Conservation (phyloP, 2,888 invertebrate genomes). For the Cataglyphis rosenhaueri region DNA sequence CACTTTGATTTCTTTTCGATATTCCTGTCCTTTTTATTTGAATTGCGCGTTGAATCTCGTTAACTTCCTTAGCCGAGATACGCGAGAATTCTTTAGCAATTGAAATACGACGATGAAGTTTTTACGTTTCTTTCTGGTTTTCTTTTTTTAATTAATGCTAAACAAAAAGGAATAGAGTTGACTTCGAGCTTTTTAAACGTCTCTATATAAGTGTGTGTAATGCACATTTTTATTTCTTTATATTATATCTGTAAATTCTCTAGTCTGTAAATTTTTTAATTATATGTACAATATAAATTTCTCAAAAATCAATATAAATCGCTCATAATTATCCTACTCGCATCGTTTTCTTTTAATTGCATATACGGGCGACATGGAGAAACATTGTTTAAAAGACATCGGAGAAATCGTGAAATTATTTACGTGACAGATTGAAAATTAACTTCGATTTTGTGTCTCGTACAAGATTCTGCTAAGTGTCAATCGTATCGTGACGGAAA, state of each 20-base stretch:
- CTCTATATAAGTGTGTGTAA: not conserved
- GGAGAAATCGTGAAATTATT: not conserved
- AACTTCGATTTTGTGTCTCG: not conserved
- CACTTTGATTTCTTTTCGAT: conserved; percentile 14
- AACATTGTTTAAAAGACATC: not conserved
- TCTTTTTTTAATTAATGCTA: not conserved
- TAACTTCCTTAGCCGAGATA: not conserved
- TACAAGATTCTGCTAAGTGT: not conserved
- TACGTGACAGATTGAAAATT: not conserved
- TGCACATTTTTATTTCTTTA: not conserved
- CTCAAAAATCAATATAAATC: not conserved
- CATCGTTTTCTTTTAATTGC: not conserved
- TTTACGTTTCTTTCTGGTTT: not conserved
- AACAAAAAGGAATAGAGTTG: not conserved
- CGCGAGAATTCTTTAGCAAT: not conserved
- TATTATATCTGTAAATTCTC: not conserved
- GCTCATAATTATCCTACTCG: not conserved
- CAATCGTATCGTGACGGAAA: not conserved
- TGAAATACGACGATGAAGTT: not conserved
- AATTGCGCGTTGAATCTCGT: not conserved
- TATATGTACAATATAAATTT: not conserved
- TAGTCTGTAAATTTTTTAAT: not conserved
- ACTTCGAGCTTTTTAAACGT: not conserved
- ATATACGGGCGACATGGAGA: not conserved
- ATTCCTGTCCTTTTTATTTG: not conserved